Base-by-base conservation (phyloP, 2,113 vertebrate species). In the Labrus mixtus region DNA sequence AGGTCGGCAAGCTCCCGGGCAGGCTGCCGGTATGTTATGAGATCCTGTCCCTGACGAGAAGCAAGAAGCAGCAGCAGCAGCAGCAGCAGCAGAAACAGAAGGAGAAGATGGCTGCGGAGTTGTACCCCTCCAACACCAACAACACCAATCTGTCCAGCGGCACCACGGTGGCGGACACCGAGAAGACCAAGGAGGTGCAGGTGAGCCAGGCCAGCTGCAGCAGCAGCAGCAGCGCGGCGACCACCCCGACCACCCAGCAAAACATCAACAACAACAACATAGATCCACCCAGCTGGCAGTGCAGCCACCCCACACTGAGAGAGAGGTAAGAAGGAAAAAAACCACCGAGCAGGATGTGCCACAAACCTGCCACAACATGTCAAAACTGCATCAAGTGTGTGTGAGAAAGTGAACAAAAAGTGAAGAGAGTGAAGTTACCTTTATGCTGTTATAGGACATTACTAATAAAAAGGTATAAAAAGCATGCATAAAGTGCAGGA, bases 91-190 rank as follows among this genome's bases (percentile, higher is more conserved):
- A n/a, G 37, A 63, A 74, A 67, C 10, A 76, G 68, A 54, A 93
- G 83, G 93, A 90, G 94, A 97, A 96, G 95, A 98, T 97, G 96
- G 97, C 97, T 91, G 96, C 96, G 92, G 97, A 98, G 94, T 87
- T 98, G 84, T 96, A 95, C 90, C 93, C 96, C 85, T 93, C 93
- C 85, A 89, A 48, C 76, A 60, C 93, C 75, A 92, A 92, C 92
- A 94, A 91, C 93, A 93, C 90, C 76, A 95, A 91, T 81, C 92
- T 95, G 36, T 90, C 93, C 66, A 95, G 83, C 81, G 95, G 95
- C 87, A 89, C 92, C 33, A 87, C 93, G 72, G 91, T 93, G 46
- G 90, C 90, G 62, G 88, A 93, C 73, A 45, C 92, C 57, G 94
- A 95, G 90, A 95, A 96, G 93, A 91, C 88, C 84, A 95, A 94